Base-by-base conservation (phyloP, 2,113 vertebrate species). In the Protomyctophum bolini region DNA sequence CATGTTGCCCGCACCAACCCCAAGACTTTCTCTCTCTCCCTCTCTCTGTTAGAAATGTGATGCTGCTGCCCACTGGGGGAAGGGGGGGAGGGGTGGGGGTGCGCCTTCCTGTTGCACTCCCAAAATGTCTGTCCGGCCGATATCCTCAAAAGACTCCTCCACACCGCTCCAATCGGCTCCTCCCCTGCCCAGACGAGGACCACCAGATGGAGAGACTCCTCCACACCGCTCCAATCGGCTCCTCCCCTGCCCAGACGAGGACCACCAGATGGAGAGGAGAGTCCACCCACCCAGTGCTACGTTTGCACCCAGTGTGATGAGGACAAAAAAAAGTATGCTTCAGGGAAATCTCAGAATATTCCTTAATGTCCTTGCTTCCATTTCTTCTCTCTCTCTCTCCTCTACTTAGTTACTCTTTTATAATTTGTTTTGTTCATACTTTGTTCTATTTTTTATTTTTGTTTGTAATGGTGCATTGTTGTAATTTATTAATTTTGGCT, bases 11-110 rank as follows among this genome's bases (percentile, higher is more conserved):
- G 33, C 33, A 41, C 33, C 33, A 41, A 41, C 33, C 33, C 33
- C 33, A 41, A 41, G 11, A 33, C 33, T 21, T 4, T 15, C 15
- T 29, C 45, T 6, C 29, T 41, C 7, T 50, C 21, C 58, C 1
- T 67, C 68, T 85, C 81, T 85, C 82, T 67, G 68, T 41, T 75
- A 97, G 95, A 96, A 83, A 89, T 93, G 70, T 95, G 92, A 96
- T 51, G 12, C 89, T 82, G 58, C 73, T 56, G 70, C 0, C 58
- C 14, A 63, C 83, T 81, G 73, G 21, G 21, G 21, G 21, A 21
- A 2, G 21, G 21, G 21, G 2, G 84, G 64, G 88, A 3, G 33
- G 33, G 21, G 21, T 84, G 64, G 88, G 33, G 33, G 33, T 88
- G 70, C 88, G 79, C 84, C 79, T 83, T 86, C 77, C 62, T 82